These are phyloP conservation scores for Typhlichthys subterraneus DNA, from an alignment of 2,797 vertebrate species.

Conservation along the genomic window DNA sequence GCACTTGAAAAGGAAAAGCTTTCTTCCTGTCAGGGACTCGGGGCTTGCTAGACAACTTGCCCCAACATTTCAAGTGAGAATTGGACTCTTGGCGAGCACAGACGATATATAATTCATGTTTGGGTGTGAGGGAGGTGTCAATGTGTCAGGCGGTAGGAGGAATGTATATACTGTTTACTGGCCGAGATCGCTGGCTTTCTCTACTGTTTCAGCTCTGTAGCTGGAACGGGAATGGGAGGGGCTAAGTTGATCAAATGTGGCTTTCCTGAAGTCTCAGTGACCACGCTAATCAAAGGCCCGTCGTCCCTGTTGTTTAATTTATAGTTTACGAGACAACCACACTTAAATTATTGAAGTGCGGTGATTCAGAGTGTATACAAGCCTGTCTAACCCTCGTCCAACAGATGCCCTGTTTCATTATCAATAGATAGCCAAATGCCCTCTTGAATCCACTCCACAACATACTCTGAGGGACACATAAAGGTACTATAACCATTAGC, in stretches of 20 bases:
- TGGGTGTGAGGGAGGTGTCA: conserved; percentile 82
- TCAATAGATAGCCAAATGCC: conserved; percentile 53
- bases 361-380: conserved; percentile 78
- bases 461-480: conserved; percentile 5
- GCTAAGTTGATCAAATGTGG: conserved; percentile 58
- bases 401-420: conserved; percentile 54
- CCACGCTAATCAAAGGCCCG: conserved; percentile 76
- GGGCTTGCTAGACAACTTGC: conserved; percentile 74
- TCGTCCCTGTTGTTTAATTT: conserved; percentile 75
- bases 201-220: conserved; percentile 43
- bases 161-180: conserved; percentile 82
- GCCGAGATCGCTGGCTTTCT: conserved; percentile 66
- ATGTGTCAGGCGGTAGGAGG: conserved; percentile 81
- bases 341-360: conserved; percentile 79
- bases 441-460: conserved; percentile 30
- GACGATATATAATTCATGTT: conserved; percentile 85
- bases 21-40: conserved; percentile 72
- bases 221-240: conserved; percentile 45
- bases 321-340: conserved; percentile 72
- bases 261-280: conserved; percentile 66
- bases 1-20: conserved; percentile 65
- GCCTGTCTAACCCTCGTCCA: conserved; percentile 56
- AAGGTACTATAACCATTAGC: too few relatives aligned
- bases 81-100: conserved; percentile 77
- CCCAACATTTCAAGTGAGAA: conserved; percentile 82